Base-by-base conservation (phyloP, 2,888 invertebrate genomes). In the Hoplodrina ambigua region DNA sequence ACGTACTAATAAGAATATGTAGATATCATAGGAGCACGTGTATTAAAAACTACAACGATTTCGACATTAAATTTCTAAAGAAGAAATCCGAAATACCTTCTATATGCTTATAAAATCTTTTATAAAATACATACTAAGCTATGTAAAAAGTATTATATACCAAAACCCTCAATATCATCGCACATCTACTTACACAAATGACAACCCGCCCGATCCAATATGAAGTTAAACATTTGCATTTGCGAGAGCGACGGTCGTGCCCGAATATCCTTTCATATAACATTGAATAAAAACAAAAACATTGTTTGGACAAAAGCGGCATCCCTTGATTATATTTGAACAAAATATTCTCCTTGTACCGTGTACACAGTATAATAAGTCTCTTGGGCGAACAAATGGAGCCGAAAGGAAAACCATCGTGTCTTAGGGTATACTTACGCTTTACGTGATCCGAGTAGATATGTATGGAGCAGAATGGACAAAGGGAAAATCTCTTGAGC, bases 321-420 rank as follows among this genome's bases (percentile, higher is more conserved):
- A 89, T 92, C 93, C 93, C 83, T 89, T 94, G 95, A 95, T 95
- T 95, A 96, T 95, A 94, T 96, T 96, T 95, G 95, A 88, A 91
- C 94, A 94, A 92, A 92, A 94, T 95, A 95, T 95, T 93, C 90
- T 88, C 88, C 87, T 89, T 89, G 89, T 91, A 90, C 91, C 91
- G 90, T 93, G 94, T 95, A 94, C 93, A 95, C 92, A 94, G 91
- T 89, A 91, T 95, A 95, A 95, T 94, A 95, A 92, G 95, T 94
- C 95, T 94, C 94, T 91, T 78, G 95, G 94, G 95, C 90, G 90
- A 89, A 84, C 91, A 92, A 94, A 94, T 94, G 94, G 93, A 92
- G 92, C 90, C 90, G 91, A 94, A 94, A 93, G 93, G 88, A 94
- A 95, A 94, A 86, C 93, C 92, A 94, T 95, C 89, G 89, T 87